These are phyloP conservation scores for Sphenodon punctatus DNA, from an alignment of 2,797 vertebrate genomes.

Conservation along the genomic window DNA sequence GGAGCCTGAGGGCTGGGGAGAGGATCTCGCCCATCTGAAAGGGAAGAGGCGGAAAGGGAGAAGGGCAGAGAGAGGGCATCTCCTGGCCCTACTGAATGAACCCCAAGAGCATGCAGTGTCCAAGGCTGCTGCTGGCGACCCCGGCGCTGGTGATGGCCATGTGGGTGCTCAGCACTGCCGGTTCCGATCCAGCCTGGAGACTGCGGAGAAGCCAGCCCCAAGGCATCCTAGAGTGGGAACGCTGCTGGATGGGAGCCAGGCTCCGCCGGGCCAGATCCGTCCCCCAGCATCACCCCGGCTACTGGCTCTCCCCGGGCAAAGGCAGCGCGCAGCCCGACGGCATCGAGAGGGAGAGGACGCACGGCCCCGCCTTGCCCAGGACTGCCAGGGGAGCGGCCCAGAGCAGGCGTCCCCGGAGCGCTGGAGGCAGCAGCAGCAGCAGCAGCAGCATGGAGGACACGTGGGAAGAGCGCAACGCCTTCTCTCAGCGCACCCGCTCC, in stretches of 20 bases:
- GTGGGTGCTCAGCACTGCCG: slow-evolving; percentile 71
- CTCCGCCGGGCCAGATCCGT: slow-evolving; percentile 65
- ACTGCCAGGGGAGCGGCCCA: background rate
- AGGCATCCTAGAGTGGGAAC: slow-evolving; percentile 71
- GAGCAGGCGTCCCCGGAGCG: background rate
- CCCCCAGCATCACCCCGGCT: slow-evolving; percentile 78
- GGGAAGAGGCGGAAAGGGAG: background rate
- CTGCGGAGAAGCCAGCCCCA: slow-evolving; percentile 69
- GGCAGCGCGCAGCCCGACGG: background rate
- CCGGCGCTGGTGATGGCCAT: slow-evolving; percentile 78
- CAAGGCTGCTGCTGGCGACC: slow-evolving; percentile 73
- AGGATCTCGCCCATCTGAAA: background rate
- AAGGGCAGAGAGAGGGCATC: background rate
- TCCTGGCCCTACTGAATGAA: background rate
- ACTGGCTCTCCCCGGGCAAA: slow-evolving; percentile 30
- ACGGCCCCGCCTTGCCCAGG: background rate
- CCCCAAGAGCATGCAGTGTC: slow-evolving; percentile 65
- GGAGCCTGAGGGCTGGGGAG: background rate
- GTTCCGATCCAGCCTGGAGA: slow-evolving; percentile 66
- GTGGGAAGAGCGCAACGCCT: slow-evolving; percentile 38
- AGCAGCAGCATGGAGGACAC: slow-evolving; percentile 47
- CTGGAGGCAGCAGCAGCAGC: slow-evolving; percentile 56
- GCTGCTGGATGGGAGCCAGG: slow-evolving; percentile 78
- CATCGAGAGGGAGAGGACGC: background rate
- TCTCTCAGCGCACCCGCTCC: background rate